Base-by-base conservation (phyloP, 2,113 vertebrate genomes). In the Ursus arctos region DNA sequence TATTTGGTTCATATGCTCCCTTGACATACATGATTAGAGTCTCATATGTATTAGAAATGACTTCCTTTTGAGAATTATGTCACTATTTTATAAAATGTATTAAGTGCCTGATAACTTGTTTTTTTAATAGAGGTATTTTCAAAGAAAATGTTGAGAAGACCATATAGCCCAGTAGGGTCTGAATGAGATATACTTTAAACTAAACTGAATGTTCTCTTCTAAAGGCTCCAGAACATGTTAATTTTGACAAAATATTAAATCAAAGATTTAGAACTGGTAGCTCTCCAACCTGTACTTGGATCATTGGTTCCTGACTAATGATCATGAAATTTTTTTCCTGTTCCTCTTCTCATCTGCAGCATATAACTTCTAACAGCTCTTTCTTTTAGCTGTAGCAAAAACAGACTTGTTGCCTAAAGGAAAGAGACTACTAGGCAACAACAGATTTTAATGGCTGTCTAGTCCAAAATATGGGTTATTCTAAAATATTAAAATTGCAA, bases 401-500 rank as follows among this genome's bases (percentile, higher is more conserved):
- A 82, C 15, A 57, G n/a, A 14, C n/a, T 88, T 84, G 14, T 55
- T 77, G 15, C 72, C 36, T 76, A 63, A 51, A 93, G 79, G 67
- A 97, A 97, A 97, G 82, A 88, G 18, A 93, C 24, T 57, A 49
- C 10, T 36, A 82, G 31, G 40, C 24, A 94, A 79, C n/a, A 93
- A 69, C 36, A 91, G 14, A 95, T 95, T 94, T 95, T 97, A 96
- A 94, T 94, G 65, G 28, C 36, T 86, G 49, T 61, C 65, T 93
- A 69, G 19, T 79, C 2, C 36, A 93, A 82, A 95, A 94, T 69
- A 84, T 72, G 31, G 15, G 9, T 90, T 72, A 88, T 87, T 91
- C 33, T 88, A 84, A 96, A 95, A 91, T 79, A 92, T 88, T 88
- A 94, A 95, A 97, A 95, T 81, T 95, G 12, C 36, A 95, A 77